These are phyloP conservation scores for Regulus satrapa DNA, from an alignment of 2,113 vertebrate species.

Conservation along the genomic window DNA sequence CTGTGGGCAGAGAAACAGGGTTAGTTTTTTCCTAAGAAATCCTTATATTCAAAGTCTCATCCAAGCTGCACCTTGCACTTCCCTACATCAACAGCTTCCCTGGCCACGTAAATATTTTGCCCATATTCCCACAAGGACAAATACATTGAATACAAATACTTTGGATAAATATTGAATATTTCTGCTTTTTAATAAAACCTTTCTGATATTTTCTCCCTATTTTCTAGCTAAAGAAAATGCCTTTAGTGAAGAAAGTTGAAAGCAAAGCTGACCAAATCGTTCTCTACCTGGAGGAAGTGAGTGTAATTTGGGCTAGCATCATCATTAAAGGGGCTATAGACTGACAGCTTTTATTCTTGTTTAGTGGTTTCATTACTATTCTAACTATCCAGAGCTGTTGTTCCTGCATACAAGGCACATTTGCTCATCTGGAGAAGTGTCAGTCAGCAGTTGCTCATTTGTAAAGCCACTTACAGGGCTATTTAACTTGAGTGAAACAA, in stretches of 20 bases:
- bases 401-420: not conserved
- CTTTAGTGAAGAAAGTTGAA: slow-evolving; percentile 61
- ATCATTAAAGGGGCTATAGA: not conserved
- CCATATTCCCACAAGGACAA: not conserved
- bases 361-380: not conserved
- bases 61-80: not conserved
- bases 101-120: not conserved
- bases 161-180: too few relatives aligned
- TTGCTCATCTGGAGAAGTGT: not conserved
- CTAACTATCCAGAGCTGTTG: not conserved
- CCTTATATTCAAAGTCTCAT: not conserved
- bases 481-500: not conserved
- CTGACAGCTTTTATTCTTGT: not conserved
- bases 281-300: slow-evolving; percentile 56
- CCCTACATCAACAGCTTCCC: not conserved
- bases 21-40: not conserved
- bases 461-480: not conserved
- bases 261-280: not conserved
- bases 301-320: not conserved
- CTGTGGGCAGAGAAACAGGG: not conserved
- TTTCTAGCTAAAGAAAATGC: slow-evolving; percentile 57
- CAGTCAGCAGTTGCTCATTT: not conserved
- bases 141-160: too few relatives aligned
- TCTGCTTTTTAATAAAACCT: not conserved
- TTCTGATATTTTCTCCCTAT: not conserved